Evolutionary conservation across 2,797 vertebrate genomes (phyloP), one percentile per base, ranked within the genome.

Genomic region (Apodemus agrarius): DNA sequence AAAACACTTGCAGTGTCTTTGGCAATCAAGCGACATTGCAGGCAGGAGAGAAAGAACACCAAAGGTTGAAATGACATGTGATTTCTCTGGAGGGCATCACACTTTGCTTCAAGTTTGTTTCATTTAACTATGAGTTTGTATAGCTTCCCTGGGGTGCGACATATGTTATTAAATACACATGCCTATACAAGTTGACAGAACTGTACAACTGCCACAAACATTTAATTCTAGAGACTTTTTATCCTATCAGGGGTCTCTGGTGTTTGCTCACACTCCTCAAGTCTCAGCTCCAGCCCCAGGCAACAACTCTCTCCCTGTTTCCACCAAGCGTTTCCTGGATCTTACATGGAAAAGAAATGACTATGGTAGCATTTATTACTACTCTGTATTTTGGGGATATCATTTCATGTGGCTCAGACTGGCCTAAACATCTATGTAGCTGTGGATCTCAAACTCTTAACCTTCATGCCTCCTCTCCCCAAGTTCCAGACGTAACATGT

Each of bases 261-360:
- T 37, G 7, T 31, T 16, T 3, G 24, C n/a, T 22, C 57, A 4
- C 40, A 76, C 26, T 83, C 46, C 17, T 83, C 78, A 31, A 40
- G 37, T 87, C 19, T 19, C 14, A 74, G 40, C 34, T 79, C 63
- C 4, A 69, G 11, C 24, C 59, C 34, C 12, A 59, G n/a, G 57
- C 34, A 37, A 34, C 29, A 43, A n/a, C 31, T 83, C 26, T 88
- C 37, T 26, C 63, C 88, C 67, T n/a, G 16, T 92, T 46, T 93
- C 49, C 81, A 40, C 1, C 24, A 13, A 85, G 13, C 4, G 26
- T 96, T 92, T 84, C 79, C 40, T 46, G 61, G 29, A 54, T 2
- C 74, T 75, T 90, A 54, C 37, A 76, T 65, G 26, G n/a, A 76
- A 94, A 90, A 79, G 8, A 96, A 93, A 86, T 63, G 57, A 24